Evolutionary conservation across 1,140 invertebrate species (phyloP).

Genomic region (Sarcophaga peregrina): DNA sequence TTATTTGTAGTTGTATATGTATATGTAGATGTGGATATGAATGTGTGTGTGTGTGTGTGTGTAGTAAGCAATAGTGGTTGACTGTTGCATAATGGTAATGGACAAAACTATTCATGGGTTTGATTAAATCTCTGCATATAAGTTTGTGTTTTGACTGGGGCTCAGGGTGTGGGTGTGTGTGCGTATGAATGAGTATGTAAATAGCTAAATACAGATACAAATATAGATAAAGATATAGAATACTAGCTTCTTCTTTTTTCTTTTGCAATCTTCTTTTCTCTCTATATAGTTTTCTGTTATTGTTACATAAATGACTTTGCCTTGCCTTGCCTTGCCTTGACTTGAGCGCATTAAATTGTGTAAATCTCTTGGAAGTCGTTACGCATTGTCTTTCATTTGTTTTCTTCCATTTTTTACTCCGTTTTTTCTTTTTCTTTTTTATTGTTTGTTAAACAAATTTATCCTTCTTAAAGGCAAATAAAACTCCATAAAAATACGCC

Average conservation of each 20-base stretch:
- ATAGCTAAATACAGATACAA: background rate
- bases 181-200: too few relatives aligned
- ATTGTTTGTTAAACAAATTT: slow-evolving; percentile 25
- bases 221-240: too few relatives aligned
- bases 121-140: too few relatives aligned
- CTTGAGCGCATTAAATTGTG: slow-evolving; percentile 21
- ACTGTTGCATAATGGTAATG: too few relatives aligned
- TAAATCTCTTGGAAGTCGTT: slow-evolving; percentile 24
- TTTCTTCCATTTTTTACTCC: background rate
- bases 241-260: too few relatives aligned
- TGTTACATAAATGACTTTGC: slow-evolving; percentile 21
- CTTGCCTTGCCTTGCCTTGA: background rate
- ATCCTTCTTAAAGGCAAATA: background rate
- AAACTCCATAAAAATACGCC: background rate
- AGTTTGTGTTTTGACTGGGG: too few relatives aligned
- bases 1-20: background rate
- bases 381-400: background rate
- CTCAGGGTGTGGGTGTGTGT: background rate
- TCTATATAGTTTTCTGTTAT: background rate
- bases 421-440: background rate
- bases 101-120: too few relatives aligned
- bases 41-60: background rate
- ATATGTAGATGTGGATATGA: background rate
- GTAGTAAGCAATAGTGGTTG: background rate
- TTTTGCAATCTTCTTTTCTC: too few relatives aligned